Conservation (phyloP, 2,797 vertebrate species). For the Mallotus villosus region DNA sequence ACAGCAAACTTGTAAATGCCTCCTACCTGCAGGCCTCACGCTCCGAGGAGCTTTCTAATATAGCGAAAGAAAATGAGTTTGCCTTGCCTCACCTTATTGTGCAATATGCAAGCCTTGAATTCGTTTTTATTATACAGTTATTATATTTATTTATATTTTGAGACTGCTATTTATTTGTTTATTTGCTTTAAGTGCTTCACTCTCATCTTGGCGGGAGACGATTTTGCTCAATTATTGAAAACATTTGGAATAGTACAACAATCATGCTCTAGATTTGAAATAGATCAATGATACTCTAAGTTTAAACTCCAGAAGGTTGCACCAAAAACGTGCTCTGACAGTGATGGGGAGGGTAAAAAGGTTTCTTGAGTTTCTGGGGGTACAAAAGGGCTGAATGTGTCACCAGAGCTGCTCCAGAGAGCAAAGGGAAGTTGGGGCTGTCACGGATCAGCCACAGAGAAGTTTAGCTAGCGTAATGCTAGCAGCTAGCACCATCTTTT, state of each 20-base stretch:
- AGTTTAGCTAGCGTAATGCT: background rate
- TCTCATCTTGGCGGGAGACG: background rate
- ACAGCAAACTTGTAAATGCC: background rate
- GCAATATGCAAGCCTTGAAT: background rate
- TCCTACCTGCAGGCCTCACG: no score
- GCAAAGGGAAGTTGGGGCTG: background rate
- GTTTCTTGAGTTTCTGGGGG: background rate
- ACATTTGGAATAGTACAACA: no score
- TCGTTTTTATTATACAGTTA: background rate
- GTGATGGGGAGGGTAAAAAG: background rate
- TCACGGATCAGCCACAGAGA: background rate
- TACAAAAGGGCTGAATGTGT: background rate
- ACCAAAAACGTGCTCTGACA: background rate
- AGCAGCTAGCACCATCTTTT: background rate
- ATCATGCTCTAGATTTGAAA: no score
- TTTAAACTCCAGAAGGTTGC: background rate
- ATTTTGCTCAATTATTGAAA: no score
- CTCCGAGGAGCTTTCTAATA: background rate
- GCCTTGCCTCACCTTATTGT: no score
- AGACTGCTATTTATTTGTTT: background rate
- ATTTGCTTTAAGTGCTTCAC: background rate
- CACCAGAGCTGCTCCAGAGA: slow-evolving; percentile 8
- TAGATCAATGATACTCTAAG: no score
- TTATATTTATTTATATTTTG: background rate
- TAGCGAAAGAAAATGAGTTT: slow-evolving; percentile 4